Evolutionary conservation across 1,140 invertebrate genomes (phyloP), one percentile per base, ranked within the genome.

Genomic region (Rhysida immarginata): DNA sequence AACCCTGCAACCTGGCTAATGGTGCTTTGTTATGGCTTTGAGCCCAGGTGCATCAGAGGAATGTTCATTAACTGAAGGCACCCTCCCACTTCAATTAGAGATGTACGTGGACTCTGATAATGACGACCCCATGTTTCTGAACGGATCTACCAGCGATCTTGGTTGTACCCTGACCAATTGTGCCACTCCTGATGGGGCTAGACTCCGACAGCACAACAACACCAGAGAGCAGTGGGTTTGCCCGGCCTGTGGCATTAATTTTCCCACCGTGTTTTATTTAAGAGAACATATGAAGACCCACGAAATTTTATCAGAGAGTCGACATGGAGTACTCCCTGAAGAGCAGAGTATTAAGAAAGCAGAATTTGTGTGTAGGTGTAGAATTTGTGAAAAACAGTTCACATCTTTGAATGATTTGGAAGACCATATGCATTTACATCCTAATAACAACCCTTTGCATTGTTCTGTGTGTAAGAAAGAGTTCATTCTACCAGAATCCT

Each of bases 241-340:
- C 26, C 26, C 49, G 3, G 21, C 13, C 13, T 51, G 49, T 51
- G 23, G 13, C 5, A 51, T 51, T 21, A 51, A 3, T 14, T 51
- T 51, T 26, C 24, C 8, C 13, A 13, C 49, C 13, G 24, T 51
- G 14, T 51, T 51, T 20, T 51, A 51, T 51, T 20, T 51, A 13
- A 51, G 20, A 20, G 49, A 51, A 20, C 49, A 51, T 26, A 51
- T 51, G 49, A 51, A 27, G 26, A 51, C 13, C 24, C 49, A 51
- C 21, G 13, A 51, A 48, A 13, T 18, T 48, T 41, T 11, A 41
- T 11, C 35, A 41, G 35, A n/a, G 11, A n/a, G 35, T 11, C 11
- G 35, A 11, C 35, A 41, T 11, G 11, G 35, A 41, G 11, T 11
- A 41, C 35, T 41, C 11, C n/a, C 11, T n/a, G 11, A 41, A n/a